Percentiles rank a stretch among this genome's conserved stretches.
Conservation (phyloP, 1,140 invertebrate genomes). For the Drosophila ananassae region DNA sequence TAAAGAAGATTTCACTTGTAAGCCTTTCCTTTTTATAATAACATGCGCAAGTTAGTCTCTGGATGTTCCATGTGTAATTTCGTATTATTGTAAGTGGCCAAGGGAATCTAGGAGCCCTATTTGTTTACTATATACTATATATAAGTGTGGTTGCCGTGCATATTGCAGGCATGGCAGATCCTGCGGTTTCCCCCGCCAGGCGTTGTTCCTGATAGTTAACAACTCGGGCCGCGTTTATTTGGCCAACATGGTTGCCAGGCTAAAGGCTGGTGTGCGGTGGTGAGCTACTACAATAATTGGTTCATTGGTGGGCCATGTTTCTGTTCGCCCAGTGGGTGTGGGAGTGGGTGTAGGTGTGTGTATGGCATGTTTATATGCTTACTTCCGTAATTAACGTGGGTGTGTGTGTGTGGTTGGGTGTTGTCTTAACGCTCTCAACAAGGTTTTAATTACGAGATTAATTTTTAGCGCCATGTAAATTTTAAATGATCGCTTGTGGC, state of each 20-base stretch:
- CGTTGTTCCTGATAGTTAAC: constrained; percentile 48
- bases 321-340: not conserved
- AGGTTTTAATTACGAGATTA: constrained; percentile 68
- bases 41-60: not conserved
- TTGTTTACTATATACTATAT: not conserved
- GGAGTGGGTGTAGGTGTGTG: constrained; percentile 19
- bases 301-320: constrained; percentile 30
- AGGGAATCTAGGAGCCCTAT: not conserved
- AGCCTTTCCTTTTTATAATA: too few relatives aligned
- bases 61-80: constrained; percentile 5
- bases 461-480: constrained; percentile 54
- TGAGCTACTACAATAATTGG: constrained; percentile 66
- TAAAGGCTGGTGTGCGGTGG: constrained; percentile 15
- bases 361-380: constrained; percentile 42
- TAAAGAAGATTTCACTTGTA: too few relatives aligned
- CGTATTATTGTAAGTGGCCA: not conserved
- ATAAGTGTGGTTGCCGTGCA: constrained; percentile 47
- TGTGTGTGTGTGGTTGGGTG: constrained; percentile 14
- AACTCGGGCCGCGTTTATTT: constrained; percentile 61
- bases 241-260: constrained; percentile 44
- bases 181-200: constrained; percentile 27
- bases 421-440: constrained; percentile 29
- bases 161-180: constrained; percentile 27
- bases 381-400: constrained; percentile 45
- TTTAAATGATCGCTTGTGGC: constrained; percentile 6